phyloP scores from a whole-genome alignment of 2,797 vertebrate species.

The Gallinago nigripennis region DNA sequence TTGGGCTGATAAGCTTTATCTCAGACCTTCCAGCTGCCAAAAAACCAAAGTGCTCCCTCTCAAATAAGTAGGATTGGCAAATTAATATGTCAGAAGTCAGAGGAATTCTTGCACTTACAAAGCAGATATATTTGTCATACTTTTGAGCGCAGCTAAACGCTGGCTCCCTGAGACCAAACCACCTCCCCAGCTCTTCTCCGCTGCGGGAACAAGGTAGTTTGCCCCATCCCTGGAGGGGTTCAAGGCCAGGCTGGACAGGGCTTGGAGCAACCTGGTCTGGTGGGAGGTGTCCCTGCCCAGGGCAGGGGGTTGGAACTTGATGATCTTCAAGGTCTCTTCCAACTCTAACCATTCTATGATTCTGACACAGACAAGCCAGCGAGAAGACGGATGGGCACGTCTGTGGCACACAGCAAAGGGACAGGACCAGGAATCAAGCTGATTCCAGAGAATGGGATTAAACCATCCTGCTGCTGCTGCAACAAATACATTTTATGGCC shows the following conservation, averaged over 20 bases:
- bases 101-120: neutral
- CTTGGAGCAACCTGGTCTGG: no score
- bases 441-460: neutral
- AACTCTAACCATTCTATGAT: no score
- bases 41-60: neutral
- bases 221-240: no score
- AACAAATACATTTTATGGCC: neutral
- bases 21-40: neutral
- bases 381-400: rapidly evolving
- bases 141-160: neutral
- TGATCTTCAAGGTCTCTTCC: no score
- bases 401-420: rapidly evolving
- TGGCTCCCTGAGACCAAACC: neutral
- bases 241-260: no score
- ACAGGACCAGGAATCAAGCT: rapidly evolving
- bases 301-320: no score
- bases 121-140: neutral
- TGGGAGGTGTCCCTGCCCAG: no score
- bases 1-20: neutral
- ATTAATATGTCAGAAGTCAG: rapidly evolving
- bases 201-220: neutral
- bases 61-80: neutral
- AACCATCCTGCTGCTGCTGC: neutral
- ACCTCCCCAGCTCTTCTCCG: neutral
- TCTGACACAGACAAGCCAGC: neutral